Evolutionary conservation across 2,888 invertebrate species (phyloP), one percentile per base, ranked within the genome.

Genomic region (Synergus gifuensis): DNA sequence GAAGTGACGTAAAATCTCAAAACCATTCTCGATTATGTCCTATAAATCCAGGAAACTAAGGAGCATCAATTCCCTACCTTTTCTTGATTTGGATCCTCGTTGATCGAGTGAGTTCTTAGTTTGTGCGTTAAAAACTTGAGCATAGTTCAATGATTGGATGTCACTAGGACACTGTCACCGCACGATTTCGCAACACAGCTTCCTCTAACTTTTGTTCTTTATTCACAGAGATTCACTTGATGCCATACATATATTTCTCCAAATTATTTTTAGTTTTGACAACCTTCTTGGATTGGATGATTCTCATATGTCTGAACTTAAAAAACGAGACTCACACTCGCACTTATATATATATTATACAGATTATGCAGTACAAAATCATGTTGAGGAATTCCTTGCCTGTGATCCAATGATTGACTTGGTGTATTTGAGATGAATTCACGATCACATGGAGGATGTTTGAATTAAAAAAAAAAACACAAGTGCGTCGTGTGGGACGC

Each of bases 121-220:
- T 97, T 97, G 93, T 96, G 96, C 90, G 96, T 96, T 92, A 97
- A 94, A 94, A 96, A 96, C 94, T 96, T 96, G 93, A 96, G 95
- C 96, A 96, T 96, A 94, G 95, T 95, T 95, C 94, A 83, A 86
- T 86, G 82, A 82, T 82, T 81, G 60, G 79, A 81, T 81, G 78
- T 81, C 79, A 83, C 83, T 80, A n/a, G 42, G n/a, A 58, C 64
- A 49, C 28, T 79, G 44, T 79, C 78, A 78, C 80, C 67, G 60
- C 64, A 66, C 58, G 14, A 76, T 78, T 42, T 28, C 40, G 22
- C 54, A 36, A 80, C 78, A 63, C 60, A 76, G 58, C 11, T 76
- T 18, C 22, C 62, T 44, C 40, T 7, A 62, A 42, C 4, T 14
- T 40, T 76, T 76, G 11, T 44, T 18, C 18, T 36, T 42, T n/a